Evolutionary conservation across 2,797 vertebrate species (phyloP).

Genomic region (Alca torda): DNA sequence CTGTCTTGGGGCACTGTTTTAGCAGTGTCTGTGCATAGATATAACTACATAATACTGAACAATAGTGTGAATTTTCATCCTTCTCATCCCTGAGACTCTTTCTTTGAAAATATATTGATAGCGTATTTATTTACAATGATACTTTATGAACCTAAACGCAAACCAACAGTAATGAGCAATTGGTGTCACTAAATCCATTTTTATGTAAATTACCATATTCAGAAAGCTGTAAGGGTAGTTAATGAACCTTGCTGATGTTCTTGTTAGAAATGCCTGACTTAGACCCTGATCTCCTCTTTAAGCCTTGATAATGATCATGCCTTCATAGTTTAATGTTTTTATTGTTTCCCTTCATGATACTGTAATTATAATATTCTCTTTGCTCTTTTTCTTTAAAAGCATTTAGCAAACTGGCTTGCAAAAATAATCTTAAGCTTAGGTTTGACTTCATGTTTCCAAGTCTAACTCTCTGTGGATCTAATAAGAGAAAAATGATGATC

Average conservation of each 20-base stretch:
- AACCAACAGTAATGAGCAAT: slow-evolving; percentile 70
- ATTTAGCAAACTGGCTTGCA: slow-evolving; percentile 29
- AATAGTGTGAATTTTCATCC: slow-evolving; percentile 56
- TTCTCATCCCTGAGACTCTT: slow-evolving; percentile 48
- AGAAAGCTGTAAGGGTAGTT: slow-evolving; percentile 68
- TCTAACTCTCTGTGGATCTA: not conserved
- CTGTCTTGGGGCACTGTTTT: not conserved
- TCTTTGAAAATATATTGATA: slow-evolving; percentile 63
- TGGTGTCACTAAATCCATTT: slow-evolving; percentile 72
- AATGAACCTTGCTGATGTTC: slow-evolving; percentile 72
- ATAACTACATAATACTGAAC: slow-evolving; percentile 27
- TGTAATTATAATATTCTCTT: slow-evolving; percentile 57
- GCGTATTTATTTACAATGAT: slow-evolving; percentile 72
- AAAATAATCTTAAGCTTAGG: not conserved
- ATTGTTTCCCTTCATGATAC: slow-evolving; percentile 47
- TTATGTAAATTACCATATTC: slow-evolving; percentile 73
- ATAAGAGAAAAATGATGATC: not conserved
- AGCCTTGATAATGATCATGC: slow-evolving; percentile 49
- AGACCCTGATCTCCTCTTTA: slow-evolving; percentile 56
- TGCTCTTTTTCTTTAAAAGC: not conserved
- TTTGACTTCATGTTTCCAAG: slow-evolving; percentile 30
- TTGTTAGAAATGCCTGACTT: slow-evolving; percentile 72
- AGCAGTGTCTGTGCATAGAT: not conserved
- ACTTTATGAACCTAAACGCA: slow-evolving; percentile 73
- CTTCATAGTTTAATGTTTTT: slow-evolving; percentile 57